Evolutionary conservation across 1,140 invertebrate species (phyloP).

Genomic region (Geopemphigus sp.): DNA sequence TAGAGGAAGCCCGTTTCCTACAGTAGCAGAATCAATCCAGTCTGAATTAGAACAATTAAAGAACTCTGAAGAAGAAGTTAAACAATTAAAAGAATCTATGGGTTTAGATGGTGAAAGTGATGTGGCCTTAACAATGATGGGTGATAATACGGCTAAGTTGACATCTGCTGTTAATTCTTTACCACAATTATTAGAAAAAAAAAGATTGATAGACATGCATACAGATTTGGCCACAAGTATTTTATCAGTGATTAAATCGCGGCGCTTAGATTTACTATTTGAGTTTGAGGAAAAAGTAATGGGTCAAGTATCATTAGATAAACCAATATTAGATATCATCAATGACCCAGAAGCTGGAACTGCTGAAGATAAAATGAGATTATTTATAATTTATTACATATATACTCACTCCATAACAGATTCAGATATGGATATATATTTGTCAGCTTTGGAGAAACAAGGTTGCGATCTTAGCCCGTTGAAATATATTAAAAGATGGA

Average conservation of each 20-base stretch:
- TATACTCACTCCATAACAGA: conserved; percentile 77
- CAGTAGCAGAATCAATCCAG: conserved; percentile 96
- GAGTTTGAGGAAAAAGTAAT: conserved; percentile 98
- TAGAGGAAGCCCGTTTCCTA: conserved; percentile 95
- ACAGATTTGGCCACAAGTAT: conserved; percentile 94
- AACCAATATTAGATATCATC: conserved; percentile 75
- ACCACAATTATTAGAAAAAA: conserved; percentile 95
- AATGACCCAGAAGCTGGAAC: conserved; percentile 83
- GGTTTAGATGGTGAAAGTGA: conserved; percentile 77
- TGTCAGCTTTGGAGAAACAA: conserved; percentile 71
- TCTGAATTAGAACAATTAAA: conserved; percentile 93
- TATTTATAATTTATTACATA: conserved; percentile 94
- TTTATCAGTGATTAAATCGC: conserved; percentile 81
- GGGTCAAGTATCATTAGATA: conserved; percentile 74
- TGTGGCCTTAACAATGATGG: conserved; percentile 75
- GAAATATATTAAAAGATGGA: conserved; percentile 87
- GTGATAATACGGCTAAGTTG: conserved; percentile 90
- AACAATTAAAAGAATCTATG: conserved; percentile 90
- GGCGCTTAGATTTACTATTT: conserved; percentile 93
- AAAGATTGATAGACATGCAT: conserved; percentile 96
- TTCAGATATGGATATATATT: conserved; percentile 76
- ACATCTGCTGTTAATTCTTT: conserved; percentile 93
- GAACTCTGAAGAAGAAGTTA: conserved; percentile 93
- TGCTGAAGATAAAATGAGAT: conserved; percentile 87
- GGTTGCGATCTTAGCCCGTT: conserved; percentile 83